Evolutionary conservation across 2,888 invertebrate genomes (phyloP).

Genomic region (Scrobipalpa atriplicella): DNA sequence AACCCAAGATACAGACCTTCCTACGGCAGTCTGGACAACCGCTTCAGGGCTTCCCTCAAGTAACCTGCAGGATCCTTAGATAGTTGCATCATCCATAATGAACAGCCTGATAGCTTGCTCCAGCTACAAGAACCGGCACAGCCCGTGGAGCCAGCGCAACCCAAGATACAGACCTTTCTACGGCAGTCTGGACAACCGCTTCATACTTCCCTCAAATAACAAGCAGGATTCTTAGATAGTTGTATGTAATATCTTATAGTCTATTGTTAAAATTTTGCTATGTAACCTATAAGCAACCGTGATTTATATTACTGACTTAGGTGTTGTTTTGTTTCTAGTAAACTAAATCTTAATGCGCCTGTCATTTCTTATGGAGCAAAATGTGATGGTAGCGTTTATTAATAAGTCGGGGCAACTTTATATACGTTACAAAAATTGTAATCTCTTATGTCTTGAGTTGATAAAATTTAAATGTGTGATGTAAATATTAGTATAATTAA

Average conservation of each 20-base stretch:
- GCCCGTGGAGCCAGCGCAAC: constrained; percentile 74
- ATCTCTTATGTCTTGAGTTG: not conserved
- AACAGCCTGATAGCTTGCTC: constrained; percentile 69
- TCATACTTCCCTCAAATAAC: constrained; percentile 42
- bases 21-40: constrained; percentile 72
- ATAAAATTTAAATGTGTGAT: too few species aligned
- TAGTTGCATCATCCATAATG: not conserved
- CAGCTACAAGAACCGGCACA: constrained; percentile 86
- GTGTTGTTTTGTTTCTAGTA: too few species aligned
- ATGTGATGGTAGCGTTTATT: too few species aligned
- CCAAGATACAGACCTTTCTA: constrained; percentile 69
- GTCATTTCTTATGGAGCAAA: not conserved
- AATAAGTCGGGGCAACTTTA: too few species aligned
- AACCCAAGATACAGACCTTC: constrained; percentile 68
- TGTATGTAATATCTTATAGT: too few species aligned
- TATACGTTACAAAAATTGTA: too few species aligned
- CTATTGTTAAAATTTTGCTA: too few species aligned
- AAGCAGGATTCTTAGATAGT: not conserved
- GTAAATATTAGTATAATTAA: not conserved
- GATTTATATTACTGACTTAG: too few species aligned
- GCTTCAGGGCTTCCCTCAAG: constrained; percentile 52
- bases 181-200: constrained; percentile 72
- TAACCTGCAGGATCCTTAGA: not conserved
- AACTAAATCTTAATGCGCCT: not conserved
- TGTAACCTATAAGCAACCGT: too few species aligned